Percentiles rank a stretch among this genome's conserved stretches.
phyloP scores from a whole-genome alignment of 2,888 invertebrate species.

The Netelia melanura region DNA sequence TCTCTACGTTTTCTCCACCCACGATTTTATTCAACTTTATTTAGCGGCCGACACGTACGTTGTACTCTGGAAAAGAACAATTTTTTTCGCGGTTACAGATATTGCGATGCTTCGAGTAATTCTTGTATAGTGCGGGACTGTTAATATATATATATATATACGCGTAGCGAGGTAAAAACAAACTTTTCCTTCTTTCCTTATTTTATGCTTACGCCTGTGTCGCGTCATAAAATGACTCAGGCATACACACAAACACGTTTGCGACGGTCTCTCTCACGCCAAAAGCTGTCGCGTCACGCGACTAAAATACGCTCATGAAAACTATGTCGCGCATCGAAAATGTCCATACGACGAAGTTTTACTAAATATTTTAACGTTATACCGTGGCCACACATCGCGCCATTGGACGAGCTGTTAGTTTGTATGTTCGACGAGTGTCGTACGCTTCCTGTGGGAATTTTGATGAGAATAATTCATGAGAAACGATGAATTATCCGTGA shows the following conservation, averaged over 20 bases:
- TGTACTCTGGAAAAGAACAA: slow-evolving; percentile 24
- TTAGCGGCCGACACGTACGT: slow-evolving; percentile 40
- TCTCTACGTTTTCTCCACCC: slow-evolving; percentile 13
- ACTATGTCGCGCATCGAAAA: slow-evolving; percentile 19
- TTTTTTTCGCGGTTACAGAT: slow-evolving; percentile 26
- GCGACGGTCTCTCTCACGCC: neutral
- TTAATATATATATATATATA: neutral
- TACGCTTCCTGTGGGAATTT: neutral
- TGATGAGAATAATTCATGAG: slow-evolving; percentile 16
- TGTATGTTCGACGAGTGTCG: neutral
- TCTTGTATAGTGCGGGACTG: slow-evolving; percentile 6
- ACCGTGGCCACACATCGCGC: neutral
- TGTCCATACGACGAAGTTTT: slow-evolving; percentile 13
- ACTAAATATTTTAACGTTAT: slow-evolving; percentile 38
- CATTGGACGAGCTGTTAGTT: slow-evolving; percentile 15
- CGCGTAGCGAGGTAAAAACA: slow-evolving; percentile 7
- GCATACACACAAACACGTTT: neutral
- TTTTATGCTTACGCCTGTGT: neutral
- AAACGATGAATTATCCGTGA: neutral
- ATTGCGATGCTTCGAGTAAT: slow-evolving; percentile 38
- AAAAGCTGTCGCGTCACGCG: slow-evolving; percentile 30
- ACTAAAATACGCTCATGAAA: slow-evolving; percentile 26
- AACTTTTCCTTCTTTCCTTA: slow-evolving; percentile 31
- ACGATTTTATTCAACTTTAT: slow-evolving; percentile 48
- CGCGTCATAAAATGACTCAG: slow-evolving; percentile 42